Evolutionary conservation across 2,888 invertebrate genomes (phyloP).

Genomic region (Pristionchus entomophagus): DNA sequence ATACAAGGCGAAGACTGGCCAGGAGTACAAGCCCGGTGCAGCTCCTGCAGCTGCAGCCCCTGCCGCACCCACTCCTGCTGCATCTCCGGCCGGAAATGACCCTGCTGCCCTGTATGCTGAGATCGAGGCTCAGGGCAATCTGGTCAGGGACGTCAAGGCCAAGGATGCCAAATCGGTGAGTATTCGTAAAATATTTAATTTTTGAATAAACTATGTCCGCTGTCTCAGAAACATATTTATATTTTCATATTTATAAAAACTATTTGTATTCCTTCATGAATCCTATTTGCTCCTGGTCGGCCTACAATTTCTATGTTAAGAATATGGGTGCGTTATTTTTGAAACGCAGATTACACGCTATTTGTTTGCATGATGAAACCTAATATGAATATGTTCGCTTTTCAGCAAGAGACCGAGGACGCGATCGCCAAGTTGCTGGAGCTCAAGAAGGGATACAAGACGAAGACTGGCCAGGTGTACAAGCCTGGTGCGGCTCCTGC

Average conservation of each 20-base stretch:
- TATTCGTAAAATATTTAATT: not conserved
- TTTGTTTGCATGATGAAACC: not conserved
- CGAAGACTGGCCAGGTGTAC: constrained; percentile 79
- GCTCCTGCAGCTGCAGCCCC: constrained; percentile 9
- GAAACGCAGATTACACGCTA: not conserved
- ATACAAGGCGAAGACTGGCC: constrained; percentile 84
- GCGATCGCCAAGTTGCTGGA: constrained; percentile 82
- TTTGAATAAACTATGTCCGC: not conserved
- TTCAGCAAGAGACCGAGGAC: constrained; percentile 77
- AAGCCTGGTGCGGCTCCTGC: constrained; percentile 45
- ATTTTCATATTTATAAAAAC: not conserved
- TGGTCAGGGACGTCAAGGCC: constrained; percentile 82
- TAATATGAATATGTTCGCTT: not conserved
- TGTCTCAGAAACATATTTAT: not conserved
- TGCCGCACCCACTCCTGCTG: constrained; percentile 40
- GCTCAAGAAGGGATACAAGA: constrained; percentile 87
- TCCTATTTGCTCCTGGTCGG: too few relatives aligned
- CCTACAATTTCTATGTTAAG: too few relatives aligned
- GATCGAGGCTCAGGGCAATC: constrained; percentile 81
- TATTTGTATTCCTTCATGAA: not conserved
- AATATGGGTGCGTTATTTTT: too few relatives aligned
- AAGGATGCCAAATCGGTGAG: constrained; percentile 77
- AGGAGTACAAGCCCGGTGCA: constrained; percentile 58
- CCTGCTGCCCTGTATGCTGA: constrained; percentile 48
- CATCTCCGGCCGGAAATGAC: constrained; percentile 50